Evolutionary conservation across 2,797 vertebrate genomes (phyloP).

Genomic region (Knipowitschia caucasica): DNA sequence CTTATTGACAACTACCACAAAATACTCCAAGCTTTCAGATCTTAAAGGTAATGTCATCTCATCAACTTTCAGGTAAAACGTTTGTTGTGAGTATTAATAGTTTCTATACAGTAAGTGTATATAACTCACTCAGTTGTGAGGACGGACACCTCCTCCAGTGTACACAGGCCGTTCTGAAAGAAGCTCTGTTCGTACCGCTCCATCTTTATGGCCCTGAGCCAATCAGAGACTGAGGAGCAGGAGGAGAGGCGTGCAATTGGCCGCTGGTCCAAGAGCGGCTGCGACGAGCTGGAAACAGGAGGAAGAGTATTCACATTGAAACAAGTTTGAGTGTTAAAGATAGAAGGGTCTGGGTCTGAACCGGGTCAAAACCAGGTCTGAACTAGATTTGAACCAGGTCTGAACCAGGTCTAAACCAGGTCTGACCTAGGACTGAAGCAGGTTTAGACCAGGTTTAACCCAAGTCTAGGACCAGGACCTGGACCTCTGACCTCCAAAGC

Average conservation of each 20-base stretch:
- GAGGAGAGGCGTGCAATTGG: slow-evolving; percentile 74
- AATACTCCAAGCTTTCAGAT: too few relatives aligned
- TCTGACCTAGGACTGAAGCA: neutral
- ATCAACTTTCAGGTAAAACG: too few relatives aligned
- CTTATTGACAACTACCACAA: too few relatives aligned
- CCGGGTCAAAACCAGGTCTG: neutral
- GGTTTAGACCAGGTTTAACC: neutral
- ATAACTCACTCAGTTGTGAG: slow-evolving; percentile 82
- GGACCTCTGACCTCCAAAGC: too few relatives aligned
- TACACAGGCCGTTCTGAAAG: slow-evolving; percentile 77
- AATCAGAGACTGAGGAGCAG: slow-evolving; percentile 80
- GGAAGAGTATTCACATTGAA: too few relatives aligned
- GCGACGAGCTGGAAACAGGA: slow-evolving; percentile 52
- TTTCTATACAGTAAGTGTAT: too few relatives aligned
- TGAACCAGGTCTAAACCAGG: neutral
- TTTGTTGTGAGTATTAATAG: too few relatives aligned
- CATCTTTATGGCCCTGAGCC: slow-evolving; percentile 85
- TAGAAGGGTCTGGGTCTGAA: neutral
- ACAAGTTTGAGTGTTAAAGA: too few relatives aligned
- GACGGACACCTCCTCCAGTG: slow-evolving; percentile 78
- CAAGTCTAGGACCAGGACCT: neutral
- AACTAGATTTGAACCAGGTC: neutral
- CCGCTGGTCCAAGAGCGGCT: slow-evolving; percentile 81
- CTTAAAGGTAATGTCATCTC: too few relatives aligned
- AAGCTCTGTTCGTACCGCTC: slow-evolving; percentile 84